Evolutionary conservation across 1,140 invertebrate species (phyloP), one percentile per base, ranked within the genome.

Genomic region (Ditylenchus dipsaci): DNA sequence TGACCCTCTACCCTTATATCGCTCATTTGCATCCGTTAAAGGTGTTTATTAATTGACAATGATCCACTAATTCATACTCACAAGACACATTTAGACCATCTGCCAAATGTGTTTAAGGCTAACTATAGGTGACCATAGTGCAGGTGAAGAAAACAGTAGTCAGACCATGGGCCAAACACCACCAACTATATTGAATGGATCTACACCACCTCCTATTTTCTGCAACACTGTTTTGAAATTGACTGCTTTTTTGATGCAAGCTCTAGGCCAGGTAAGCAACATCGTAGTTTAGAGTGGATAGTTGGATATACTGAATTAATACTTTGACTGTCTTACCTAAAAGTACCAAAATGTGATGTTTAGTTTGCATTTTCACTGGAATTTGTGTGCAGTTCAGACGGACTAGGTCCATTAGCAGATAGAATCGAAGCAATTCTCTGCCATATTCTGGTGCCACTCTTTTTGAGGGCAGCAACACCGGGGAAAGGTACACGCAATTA

Each of bases 1-100:
- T 97, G 75, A 88, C 89, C 45, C 89, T 90, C 68, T 93, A 92
- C 85, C 91, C 93, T 0, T 97, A 94, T 80, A 92, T 98, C 57
- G 92, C 95, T 72, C 93, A 97, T 83, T 90, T 95, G 86, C 92
- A 93, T 77, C 92, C 95, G 83, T 87, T 97, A 27, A 97, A 97
- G 86, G 90, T 91, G 21, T 42, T 21, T 38, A 13, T 11, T 9
- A 56, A 1, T 21, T 26, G 29, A 43, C 26, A 1, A n/a, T 21
- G 42, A 26, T 33, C 68, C 23, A 1, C 68, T 53, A 26, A 38
- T 61, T 17, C 57, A 47, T 92, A 47, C 53, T 38, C 17, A 62
- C 17, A 61, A 47, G n/a, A 63, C 68, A 30, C 57, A 38, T 71
- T 63, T 53, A 75, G 68, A 78, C 79, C 27, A 76, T 73, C 8